Evolutionary conservation across 2,113 vertebrate species (phyloP).

Genomic region (Merops nubicus): DNA sequence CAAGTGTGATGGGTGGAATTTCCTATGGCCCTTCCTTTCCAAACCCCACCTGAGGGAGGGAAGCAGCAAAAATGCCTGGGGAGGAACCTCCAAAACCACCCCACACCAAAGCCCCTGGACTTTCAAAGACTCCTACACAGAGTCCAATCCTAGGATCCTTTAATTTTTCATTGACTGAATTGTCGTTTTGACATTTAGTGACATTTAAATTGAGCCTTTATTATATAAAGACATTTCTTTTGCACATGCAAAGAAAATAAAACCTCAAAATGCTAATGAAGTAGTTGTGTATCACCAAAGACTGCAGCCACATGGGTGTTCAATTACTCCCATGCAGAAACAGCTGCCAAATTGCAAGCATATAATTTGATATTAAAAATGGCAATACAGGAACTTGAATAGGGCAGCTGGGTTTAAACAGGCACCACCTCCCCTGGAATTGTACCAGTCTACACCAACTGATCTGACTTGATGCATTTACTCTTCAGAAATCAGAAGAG

Average conservation of each 20-base stretch:
- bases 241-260: background rate
- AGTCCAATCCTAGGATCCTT: background rate
- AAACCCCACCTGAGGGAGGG: background rate
- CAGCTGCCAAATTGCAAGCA: background rate
- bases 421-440: background rate
- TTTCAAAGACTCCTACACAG: background rate
- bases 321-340: background rate
- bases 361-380: background rate
- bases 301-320: fast-evolving
- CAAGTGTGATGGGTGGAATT: background rate
- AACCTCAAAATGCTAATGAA: background rate
- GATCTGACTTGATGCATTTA: background rate
- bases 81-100: background rate
- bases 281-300: background rate
- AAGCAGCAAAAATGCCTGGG: background rate
- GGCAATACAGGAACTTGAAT: background rate
- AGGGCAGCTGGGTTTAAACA: background rate
- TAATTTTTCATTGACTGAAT: background rate
- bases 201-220: background rate
- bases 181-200: background rate
- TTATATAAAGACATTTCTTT: background rate
- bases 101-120: background rate
- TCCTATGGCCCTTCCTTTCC: background rate
- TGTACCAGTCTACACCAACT: background rate
- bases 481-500: background rate